These are phyloP conservation scores for Chaetoderma sp. DNA, from an alignment of 2,888 invertebrate genomes.

Conservation along the genomic window DNA sequence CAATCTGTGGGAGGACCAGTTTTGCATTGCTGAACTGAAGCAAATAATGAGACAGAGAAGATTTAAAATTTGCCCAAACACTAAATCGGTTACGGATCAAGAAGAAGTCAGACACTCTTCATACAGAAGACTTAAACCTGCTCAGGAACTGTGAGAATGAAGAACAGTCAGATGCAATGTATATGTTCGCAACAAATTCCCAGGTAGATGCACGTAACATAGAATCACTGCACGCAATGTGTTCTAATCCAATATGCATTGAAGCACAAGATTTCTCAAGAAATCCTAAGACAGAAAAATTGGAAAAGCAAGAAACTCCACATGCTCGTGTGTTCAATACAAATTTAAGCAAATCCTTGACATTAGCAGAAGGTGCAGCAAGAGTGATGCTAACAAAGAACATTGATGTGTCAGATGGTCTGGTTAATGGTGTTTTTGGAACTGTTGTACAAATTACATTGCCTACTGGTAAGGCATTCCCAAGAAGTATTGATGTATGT, in stretches of 20 bases:
- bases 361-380: slow-evolving; percentile 4
- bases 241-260: slow-evolving; percentile 9
- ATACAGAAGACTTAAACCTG: neutral
- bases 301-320: neutral
- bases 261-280: slow-evolving; percentile 23
- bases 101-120: slow-evolving; percentile 9
- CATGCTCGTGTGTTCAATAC: neutral
- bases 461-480: no score
- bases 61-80: slow-evolving; percentile 8
- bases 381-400: no score
- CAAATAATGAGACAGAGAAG: neutral
- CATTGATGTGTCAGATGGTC: no score
- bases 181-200: slow-evolving; percentile 27
- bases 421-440: no score
- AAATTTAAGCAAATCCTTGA: neutral
- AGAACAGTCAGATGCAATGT: slow-evolving; percentile 15
- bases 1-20: slow-evolving; percentile 6
- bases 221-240: slow-evolving; percentile 1
- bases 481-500: no score
- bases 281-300: slow-evolving; percentile 21
- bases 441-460: no score
- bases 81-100: slow-evolving; percentile 22
- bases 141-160: slow-evolving; percentile 11
- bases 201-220: slow-evolving; percentile 21
- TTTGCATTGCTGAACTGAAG: slow-evolving; percentile 3